These are phyloP conservation scores for Hirtodrosophila trivittata DNA, from an alignment of 2,888 invertebrate species.

Conservation along the genomic window DNA sequence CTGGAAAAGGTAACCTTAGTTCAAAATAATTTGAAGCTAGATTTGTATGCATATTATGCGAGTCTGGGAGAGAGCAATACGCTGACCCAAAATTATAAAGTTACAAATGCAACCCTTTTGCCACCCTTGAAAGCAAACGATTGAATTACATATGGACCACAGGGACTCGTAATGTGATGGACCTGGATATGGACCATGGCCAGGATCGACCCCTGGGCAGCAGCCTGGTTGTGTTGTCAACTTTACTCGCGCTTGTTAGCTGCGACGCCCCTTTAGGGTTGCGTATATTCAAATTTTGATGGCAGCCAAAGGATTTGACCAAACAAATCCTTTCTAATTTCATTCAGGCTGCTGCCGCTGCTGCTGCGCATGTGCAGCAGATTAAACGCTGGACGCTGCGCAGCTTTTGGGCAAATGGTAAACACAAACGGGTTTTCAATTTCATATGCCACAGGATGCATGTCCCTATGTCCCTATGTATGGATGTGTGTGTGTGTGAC, in stretches of 20 bases:
- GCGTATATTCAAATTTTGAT: conserved; percentile 58
- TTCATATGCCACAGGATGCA: conserved; percentile 59
- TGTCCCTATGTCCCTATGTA: conserved; percentile 6
- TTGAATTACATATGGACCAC: conserved; percentile 58
- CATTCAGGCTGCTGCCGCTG: conserved; percentile 20
- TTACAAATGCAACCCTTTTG: conserved; percentile 69
- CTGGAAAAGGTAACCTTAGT: conserved; percentile 28
- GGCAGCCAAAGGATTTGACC: conserved; percentile 65
- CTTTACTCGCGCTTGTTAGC: conserved; percentile 41
- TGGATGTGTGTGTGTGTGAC: conserved; percentile 44
- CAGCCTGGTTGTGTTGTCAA: conserved; percentile 41
- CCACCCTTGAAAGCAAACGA: conserved; percentile 46
- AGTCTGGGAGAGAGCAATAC: conserved; percentile 35
- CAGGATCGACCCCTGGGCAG: conserved; percentile 65
- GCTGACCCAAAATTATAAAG: conserved; percentile 76
- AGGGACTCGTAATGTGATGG: conserved; percentile 39
- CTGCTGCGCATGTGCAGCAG: conserved; percentile 63
- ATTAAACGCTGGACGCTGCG: conserved; percentile 67
- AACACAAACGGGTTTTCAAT: conserved; percentile 70
- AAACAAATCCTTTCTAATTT: conserved; percentile 76
- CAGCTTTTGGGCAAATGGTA: conserved; percentile 58
- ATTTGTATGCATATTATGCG: conserved; percentile 51
- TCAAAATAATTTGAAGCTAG: conserved; percentile 64
- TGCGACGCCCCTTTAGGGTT: conserved; percentile 52
- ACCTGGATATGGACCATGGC: conserved; percentile 41